phyloP scores from a whole-genome alignment of 2,797 vertebrate species.

The Channa striata region DNA sequence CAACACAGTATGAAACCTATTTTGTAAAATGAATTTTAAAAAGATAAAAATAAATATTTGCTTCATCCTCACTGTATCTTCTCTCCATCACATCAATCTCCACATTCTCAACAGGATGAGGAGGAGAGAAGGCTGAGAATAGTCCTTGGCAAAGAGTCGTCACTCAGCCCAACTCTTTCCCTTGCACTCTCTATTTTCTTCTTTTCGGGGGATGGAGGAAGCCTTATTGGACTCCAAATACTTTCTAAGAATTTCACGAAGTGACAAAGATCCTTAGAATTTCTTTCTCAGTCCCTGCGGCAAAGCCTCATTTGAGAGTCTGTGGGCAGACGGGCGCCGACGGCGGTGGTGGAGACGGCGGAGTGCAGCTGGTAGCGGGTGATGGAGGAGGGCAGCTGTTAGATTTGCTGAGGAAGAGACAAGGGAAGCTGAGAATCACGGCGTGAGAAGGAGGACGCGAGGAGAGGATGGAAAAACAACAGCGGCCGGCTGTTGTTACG shows the following conservation, averaged over 20 bases:
- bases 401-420: conserved; percentile 39
- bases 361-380: conserved; percentile 15
- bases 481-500: conserved; percentile 18
- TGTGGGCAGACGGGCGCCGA: conserved; percentile 50
- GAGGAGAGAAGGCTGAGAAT: conserved; percentile 22
- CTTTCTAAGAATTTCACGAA: conserved; percentile 52
- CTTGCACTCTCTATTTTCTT: conserved; percentile 37
- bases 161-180: conserved; percentile 53
- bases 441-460: conserved; percentile 21
- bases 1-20: background rate
- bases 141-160: conserved; percentile 54
- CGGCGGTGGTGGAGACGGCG: conserved; percentile 10
- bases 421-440: conserved; percentile 30
- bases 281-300: conserved; percentile 37
- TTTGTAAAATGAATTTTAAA: no score
- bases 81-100: conserved; percentile 2
- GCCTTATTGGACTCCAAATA: conserved; percentile 57
- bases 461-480: conserved; percentile 32
- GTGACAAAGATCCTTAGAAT: conserved; percentile 55
- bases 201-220: conserved; percentile 22
- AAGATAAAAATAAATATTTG: no score
- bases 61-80: background rate
- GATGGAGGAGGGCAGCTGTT: conserved; percentile 36
- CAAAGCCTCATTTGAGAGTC: conserved; percentile 41
- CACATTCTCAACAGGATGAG: background rate